Percentiles rank a stretch among this genome's conserved stretches.
These are phyloP conservation scores for Rhingia rostrata DNA, from an alignment of 2,888 invertebrate genomes.

Conservation along the genomic window DNA sequence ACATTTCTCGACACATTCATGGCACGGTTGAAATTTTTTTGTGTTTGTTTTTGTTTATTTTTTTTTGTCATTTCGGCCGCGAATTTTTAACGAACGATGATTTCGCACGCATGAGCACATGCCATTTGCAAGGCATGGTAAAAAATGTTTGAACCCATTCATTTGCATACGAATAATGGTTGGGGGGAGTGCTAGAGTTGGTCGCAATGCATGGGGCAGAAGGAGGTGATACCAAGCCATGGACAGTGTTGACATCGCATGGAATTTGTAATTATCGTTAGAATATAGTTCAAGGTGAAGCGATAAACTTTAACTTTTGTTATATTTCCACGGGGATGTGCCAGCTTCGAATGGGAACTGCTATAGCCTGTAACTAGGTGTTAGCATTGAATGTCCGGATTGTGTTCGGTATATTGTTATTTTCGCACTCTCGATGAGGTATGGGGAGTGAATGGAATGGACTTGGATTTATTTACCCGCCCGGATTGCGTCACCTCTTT, in stretches of 20 bases:
- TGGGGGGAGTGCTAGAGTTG: background rate
- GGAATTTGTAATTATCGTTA: constrained; percentile 69
- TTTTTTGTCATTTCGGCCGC: constrained; percentile 60
- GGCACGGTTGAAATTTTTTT: constrained; percentile 42
- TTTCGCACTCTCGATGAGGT: constrained; percentile 31
- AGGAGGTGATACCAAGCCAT: constrained; percentile 34
- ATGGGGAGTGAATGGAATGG: constrained; percentile 1
- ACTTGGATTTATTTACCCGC: constrained; percentile 55
- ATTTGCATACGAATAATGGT: constrained; percentile 67
- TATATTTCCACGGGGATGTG: constrained; percentile 18
- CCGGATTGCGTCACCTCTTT: constrained; percentile 59
- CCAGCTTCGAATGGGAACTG: background rate
- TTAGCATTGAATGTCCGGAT: constrained; percentile 48
- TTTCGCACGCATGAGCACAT: constrained; percentile 73
- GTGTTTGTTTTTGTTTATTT: constrained; percentile 19
- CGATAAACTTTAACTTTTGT: constrained; percentile 70
- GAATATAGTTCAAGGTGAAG: constrained; percentile 75
- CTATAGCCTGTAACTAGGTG: constrained; percentile 55
- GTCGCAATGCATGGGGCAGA: background rate
- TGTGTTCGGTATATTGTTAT: constrained; percentile 60
- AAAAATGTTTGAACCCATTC: constrained; percentile 50
- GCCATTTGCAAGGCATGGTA: constrained; percentile 40
- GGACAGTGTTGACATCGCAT: constrained; percentile 71
- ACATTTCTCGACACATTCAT: constrained; percentile 59
- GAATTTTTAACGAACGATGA: constrained; percentile 66